Base-by-base conservation (phyloP, 2,797 vertebrate genomes). In the Anguilla pacifica region DNA sequence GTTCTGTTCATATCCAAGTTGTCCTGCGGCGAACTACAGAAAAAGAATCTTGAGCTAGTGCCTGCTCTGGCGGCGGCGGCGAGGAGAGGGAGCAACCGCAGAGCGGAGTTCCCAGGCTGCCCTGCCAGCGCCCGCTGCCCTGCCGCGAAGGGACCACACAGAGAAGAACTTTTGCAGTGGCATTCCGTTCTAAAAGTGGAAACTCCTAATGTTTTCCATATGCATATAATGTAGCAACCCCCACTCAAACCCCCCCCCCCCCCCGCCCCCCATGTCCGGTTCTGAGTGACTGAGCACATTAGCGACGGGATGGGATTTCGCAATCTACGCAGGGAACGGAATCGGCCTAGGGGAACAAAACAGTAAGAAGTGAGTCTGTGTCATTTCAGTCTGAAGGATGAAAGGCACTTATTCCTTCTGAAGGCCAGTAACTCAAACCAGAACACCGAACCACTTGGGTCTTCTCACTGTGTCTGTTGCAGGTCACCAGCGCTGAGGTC, bases 141-240 rank as follows among this genome's bases (percentile, higher is more conserved):
- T 10, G 59, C 55, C 39, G 49, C 46, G 74, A 51, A 70, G 43
- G 39, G 83, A 90, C 90, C 91, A 92, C 89, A 90, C 89, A 91
- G 89, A 19, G 15, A 55, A n/a, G 88, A 84, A 87, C 87, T 86
- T 87, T 83, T 84, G 25, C 83, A 89, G 84, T 86, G 74, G 79
- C 89, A 89, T 90, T 91, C 88, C 86, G 19, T 89, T 91, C 90
- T 90, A 91, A 90, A 91, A 91, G 91, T 92, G 91, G 85, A 84
- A 79, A 67, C 77, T 81, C 82, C 88, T 86, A 88, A 90, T 85
- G 74, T 87, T 85, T 88, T 84, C 49, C 84, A 89, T 85, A 74
- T 85, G 70, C 87, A 88, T 88, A 87, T 86, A 74, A 64, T 79
- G 86, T 17, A 35, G 31, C 49, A 51, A 19, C 2, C 35, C 64